Base-by-base conservation (phyloP, 2,888 invertebrate species). In the Bombylius major region DNA sequence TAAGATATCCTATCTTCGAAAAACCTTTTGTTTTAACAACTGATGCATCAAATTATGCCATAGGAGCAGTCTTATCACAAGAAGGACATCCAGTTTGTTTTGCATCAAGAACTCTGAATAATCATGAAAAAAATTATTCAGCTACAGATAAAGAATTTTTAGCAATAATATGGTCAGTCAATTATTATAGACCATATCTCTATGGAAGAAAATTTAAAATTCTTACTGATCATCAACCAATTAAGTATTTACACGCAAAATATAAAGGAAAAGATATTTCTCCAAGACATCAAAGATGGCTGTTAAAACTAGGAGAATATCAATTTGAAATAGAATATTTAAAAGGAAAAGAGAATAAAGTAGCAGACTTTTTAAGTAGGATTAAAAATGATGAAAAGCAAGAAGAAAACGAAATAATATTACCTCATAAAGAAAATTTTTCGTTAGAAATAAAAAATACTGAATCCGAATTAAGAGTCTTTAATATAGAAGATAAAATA, bases 201-300 rank as follows among this genome's bases (percentile, higher is more conserved):
- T 56, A 53, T 46, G 56, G 50, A 5, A 56, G 34, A 34, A 53
- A 50, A 34, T 54, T 54, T 23, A 51, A 46, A 8, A 50, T 58
- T 8, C 34, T 56, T 31, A 58, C 58, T 6, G 58, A 58, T 44
- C 58, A 56, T 53, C 48, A 56, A 52, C 54, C 56, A 4, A 47
- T 58, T 39, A 58, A 54, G 42, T 58, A 45, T 14, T n/a, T 58
- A n/a, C 50, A 58, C 47, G 13, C 46, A 4, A 54, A 56, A 51
- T 56, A 56, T 53, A 52, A 46, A 56, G 56, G 56, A 2, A 53
- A 53, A 34, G 55, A 59, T 33, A 13, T 48, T 14, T 50, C 50
- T 12, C 51, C 52, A 13, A 13, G 54, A 50, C 47, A 51, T 42
- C 56, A 56, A 52, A 51, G 56, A 47, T 59, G 59, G 59, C 31